phyloP scores from a whole-genome alignment of 2,113 vertebrate genomes.

The Brienomyrus brachyistius region DNA sequence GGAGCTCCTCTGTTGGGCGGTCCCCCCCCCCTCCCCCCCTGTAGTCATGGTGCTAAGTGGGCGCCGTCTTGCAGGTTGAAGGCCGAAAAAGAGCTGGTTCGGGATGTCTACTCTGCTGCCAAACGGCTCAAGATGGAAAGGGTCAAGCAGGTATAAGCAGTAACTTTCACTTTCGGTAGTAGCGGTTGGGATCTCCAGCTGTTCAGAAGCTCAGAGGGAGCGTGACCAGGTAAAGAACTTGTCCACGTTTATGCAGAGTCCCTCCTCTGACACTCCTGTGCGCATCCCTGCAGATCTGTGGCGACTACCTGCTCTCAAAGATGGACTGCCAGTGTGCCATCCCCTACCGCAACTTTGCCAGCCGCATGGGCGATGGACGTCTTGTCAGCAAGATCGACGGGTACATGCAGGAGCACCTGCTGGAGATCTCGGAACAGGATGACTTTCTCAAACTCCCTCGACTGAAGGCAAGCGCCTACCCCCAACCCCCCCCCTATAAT shows the following conservation, averaged over 20 bases:
- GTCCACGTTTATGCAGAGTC: not conserved
- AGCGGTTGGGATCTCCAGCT: not conserved
- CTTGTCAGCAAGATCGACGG: constrained; percentile 83
- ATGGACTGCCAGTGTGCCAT: constrained; percentile 89
- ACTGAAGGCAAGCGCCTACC: constrained; percentile 71
- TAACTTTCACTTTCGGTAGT: not conserved
- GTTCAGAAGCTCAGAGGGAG: not conserved
- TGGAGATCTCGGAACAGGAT: constrained; percentile 91
- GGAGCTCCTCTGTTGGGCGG: too few relatives aligned
- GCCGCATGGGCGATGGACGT: constrained; percentile 80
- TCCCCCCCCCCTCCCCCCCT: too few relatives aligned
- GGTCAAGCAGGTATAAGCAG: constrained; percentile 79
- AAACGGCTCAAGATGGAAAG: constrained; percentile 95
- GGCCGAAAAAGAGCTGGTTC: constrained; percentile 92
- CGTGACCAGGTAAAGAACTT: not conserved
- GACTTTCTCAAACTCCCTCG: constrained; percentile 96
- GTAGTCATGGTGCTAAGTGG: not conserved
- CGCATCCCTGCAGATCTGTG: constrained; percentile 74
- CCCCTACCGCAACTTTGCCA: constrained; percentile 92
- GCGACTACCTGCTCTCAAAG: constrained; percentile 91
- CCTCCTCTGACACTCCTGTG: not conserved
- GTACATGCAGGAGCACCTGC: constrained; percentile 91
- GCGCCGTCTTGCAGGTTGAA: constrained; percentile 69
- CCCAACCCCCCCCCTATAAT: not conserved
- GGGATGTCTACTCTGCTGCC: constrained; percentile 96